Conservation (phyloP, 2,888 invertebrate genomes). For the Cantharis nigra region DNA sequence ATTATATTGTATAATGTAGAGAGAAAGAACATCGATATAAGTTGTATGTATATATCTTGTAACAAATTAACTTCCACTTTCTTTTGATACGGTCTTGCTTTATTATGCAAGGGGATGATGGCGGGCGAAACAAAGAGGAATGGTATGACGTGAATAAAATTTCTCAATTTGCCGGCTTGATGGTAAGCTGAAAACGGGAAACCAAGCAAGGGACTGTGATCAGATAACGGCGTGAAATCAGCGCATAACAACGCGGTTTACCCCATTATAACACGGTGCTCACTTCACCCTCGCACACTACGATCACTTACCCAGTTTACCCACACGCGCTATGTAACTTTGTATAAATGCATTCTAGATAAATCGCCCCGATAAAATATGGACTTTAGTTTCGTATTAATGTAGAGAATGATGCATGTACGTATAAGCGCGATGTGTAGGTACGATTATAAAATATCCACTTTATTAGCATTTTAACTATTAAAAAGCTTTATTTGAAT, state of each 20-base stretch:
- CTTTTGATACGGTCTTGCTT: not conserved
- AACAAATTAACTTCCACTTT: not conserved
- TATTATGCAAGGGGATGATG: not conserved
- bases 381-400: constrained; percentile 54
- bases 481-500: not conserved
- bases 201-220: constrained; percentile 47
- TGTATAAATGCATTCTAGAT: constrained; percentile 55
- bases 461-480: not conserved
- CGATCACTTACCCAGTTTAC: constrained; percentile 38
- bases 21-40: constrained; percentile 1
- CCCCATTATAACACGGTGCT: constrained; percentile 54
- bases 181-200: constrained; percentile 41
- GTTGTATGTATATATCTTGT: not conserved
- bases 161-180: constrained; percentile 22
- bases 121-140: not conserved
- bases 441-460: constrained; percentile 14
- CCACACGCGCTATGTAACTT: constrained; percentile 44
- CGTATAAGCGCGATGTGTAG: constrained; percentile 34
- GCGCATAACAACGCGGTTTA: constrained; percentile 58
- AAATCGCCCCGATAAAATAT: constrained; percentile 56
- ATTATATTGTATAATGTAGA: constrained; percentile 2
- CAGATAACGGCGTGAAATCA: constrained; percentile 57
- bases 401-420: constrained; percentile 50
- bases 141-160: not conserved
- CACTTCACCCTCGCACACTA: constrained; percentile 40